These are phyloP conservation scores for Nothobranchius kuhntae DNA, from an alignment of 2,113 vertebrate species.

Conservation along the genomic window DNA sequence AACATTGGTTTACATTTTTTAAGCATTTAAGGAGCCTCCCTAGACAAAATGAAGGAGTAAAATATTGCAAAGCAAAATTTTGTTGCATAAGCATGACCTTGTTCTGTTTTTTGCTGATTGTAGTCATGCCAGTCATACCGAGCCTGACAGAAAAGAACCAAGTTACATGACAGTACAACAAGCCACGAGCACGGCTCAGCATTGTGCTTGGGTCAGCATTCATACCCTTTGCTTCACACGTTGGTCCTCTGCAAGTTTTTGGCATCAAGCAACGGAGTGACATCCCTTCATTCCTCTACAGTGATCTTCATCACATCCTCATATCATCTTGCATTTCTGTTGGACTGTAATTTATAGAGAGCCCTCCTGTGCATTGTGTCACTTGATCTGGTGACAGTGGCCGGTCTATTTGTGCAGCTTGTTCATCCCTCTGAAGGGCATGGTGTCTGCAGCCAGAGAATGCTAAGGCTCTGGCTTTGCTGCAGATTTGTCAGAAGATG, in stretches of 20 bases:
- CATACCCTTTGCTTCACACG: neutral
- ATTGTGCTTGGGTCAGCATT: neutral
- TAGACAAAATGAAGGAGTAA: too few species aligned
- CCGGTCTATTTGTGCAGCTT: conserved; percentile 58
- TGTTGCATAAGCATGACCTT: neutral
- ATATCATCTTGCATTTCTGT: conserved; percentile 40
- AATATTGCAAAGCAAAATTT: neutral
- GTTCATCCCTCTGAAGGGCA: conserved; percentile 51
- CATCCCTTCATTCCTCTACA: conserved; percentile 7
- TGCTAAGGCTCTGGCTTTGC: conserved; percentile 16
- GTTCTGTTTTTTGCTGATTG: neutral
- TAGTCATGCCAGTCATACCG: neutral
- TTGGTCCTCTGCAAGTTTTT: conserved; percentile 42
- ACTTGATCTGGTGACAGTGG: conserved; percentile 57
- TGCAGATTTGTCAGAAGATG: conserved; percentile 4
- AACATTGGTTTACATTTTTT: too few species aligned
- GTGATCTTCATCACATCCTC: conserved; percentile 45
- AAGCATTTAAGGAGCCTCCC: too few species aligned
- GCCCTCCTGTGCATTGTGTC: conserved; percentile 51
- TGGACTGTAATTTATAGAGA: conserved; percentile 55
- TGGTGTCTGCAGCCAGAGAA: conserved; percentile 22
- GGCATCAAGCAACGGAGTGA: conserved; percentile 36
- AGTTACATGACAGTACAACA: neutral
- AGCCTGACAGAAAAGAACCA: neutral
- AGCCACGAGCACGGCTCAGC: neutral